Evolutionary conservation across 2,113 vertebrate genomes (phyloP).

Genomic region (Rhinolophus ferrumequinum): DNA sequence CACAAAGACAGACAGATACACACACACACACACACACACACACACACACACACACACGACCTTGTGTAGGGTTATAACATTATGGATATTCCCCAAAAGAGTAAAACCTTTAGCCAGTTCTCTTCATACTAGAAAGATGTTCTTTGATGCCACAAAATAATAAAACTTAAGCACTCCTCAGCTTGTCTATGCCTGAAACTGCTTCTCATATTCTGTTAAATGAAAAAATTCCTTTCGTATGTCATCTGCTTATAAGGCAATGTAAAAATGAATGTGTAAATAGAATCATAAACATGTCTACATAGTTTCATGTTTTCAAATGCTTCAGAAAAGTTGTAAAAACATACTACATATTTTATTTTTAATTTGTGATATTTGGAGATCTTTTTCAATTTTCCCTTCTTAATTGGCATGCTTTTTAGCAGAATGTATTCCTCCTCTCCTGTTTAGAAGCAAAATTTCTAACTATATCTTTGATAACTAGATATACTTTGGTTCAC

Average conservation of each 20-base stretch:
- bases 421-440: slow-evolving; percentile 40
- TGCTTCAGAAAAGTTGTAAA: slow-evolving; percentile 51
- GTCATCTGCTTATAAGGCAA: slow-evolving; percentile 43
- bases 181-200: background rate
- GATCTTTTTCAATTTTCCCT: slow-evolving; percentile 48
- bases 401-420: slow-evolving; percentile 53
- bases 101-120: background rate
- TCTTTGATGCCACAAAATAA: background rate
- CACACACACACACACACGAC: background rate
- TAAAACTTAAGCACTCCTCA: background rate
- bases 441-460: slow-evolving; percentile 41
- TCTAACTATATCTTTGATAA: slow-evolving; percentile 35
- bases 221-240: background rate
- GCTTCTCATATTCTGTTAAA: slow-evolving; percentile 8
- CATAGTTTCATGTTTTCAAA: slow-evolving; percentile 55
- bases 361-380: slow-evolving; percentile 60
- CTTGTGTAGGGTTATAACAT: background rate
- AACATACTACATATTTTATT: slow-evolving; percentile 39
- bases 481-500: slow-evolving; percentile 42
- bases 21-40: background rate
- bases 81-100: background rate
- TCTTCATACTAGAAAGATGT: slow-evolving; percentile 37
- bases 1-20: background rate
- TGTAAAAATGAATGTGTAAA: slow-evolving; percentile 42
- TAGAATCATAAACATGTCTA: slow-evolving; percentile 43